Percentiles rank a stretch among this genome's conserved stretches.
These are phyloP conservation scores for Sabatieria punctata DNA, from an alignment of 2,888 invertebrate species.

Conservation along the genomic window DNA sequence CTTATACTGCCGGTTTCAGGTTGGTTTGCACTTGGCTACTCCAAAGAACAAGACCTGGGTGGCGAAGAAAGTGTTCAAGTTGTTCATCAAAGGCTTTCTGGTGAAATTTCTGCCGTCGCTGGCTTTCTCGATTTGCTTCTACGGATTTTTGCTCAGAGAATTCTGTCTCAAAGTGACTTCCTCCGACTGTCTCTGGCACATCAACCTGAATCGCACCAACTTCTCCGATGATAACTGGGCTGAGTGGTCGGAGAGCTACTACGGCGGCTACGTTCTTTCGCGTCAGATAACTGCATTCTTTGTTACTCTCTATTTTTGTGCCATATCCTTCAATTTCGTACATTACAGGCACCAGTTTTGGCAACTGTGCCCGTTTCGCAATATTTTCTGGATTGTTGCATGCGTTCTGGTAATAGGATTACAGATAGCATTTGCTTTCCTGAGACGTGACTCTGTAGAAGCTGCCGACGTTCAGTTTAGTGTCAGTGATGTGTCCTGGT, in stretches of 20 bases:
- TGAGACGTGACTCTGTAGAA: no score
- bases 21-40: not conserved
- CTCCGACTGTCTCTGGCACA: no score
- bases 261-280: not conserved
- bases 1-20: no score
- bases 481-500: slow-evolving; percentile 5
- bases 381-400: not conserved
- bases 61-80: slow-evolving; percentile 49
- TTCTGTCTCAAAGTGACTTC: not conserved
- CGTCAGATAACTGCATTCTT: not conserved
- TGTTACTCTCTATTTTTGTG: not conserved
- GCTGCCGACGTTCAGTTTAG: no score
- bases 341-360: not conserved
- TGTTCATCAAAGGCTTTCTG: slow-evolving; percentile 73
- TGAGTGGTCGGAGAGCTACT: not conserved
- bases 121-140: slow-evolving; percentile 40
- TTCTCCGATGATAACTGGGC: not conserved
- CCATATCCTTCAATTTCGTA: slow-evolving; percentile 4
- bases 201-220: not conserved
- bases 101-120: slow-evolving; percentile 65
- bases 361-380: not conserved
- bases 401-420: not conserved
- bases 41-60: slow-evolving; percentile 2
- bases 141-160: not conserved
- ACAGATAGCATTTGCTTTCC: not conserved